phyloP scores from a whole-genome alignment of 2,888 invertebrate species.

The Maniola hyperantus region DNA sequence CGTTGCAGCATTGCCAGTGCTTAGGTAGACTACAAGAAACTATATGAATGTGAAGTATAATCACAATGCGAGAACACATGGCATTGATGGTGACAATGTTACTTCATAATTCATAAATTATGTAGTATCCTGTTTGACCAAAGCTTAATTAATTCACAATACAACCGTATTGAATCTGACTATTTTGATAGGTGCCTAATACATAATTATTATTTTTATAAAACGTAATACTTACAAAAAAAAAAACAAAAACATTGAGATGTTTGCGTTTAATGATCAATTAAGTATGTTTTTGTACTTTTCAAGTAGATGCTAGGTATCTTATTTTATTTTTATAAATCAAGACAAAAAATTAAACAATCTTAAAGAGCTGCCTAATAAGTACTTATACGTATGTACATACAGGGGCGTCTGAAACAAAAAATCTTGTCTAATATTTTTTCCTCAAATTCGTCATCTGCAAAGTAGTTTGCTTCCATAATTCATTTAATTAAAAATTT shows the following conservation, averaged over 20 bases:
- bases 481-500: constrained; percentile 9
- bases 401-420: not conserved
- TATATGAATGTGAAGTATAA: no score
- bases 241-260: not conserved
- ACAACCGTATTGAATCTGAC: not conserved
- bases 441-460: not conserved
- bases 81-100: no score
- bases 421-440: not conserved
- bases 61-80: no score
- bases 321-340: not conserved
- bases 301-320: not conserved
- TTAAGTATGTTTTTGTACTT: not conserved
- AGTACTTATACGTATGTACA: not conserved
- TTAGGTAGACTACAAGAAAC: no score
- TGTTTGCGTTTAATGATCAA: not conserved
- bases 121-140: not conserved
- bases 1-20: no score
- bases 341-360: not conserved
- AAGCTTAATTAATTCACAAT: not conserved
- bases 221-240: no score
- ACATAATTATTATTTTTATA: no score
- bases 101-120: no score
- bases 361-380: not conserved
- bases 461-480: not conserved
- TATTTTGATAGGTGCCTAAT: no score